Base-by-base conservation (phyloP, 2,797 vertebrate species). In the Carapus acus region DNA sequence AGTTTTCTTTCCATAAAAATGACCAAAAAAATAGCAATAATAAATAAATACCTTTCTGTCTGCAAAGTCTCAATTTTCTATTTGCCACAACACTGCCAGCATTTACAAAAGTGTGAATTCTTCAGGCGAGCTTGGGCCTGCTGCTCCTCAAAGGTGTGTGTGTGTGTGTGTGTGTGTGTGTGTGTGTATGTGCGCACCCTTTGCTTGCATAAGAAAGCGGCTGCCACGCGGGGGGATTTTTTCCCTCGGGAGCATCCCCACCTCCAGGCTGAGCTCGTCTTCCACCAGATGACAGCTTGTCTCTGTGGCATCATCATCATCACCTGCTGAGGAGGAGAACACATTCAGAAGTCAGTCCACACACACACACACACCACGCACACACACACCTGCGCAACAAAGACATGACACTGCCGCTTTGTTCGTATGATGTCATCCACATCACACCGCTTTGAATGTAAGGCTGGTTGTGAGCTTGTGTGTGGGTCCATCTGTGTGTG, bases 211-310 rank as follows among this genome's bases (percentile, higher is more conserved):
- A 71, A 70, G 23, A 29, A 39, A 33, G 19, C 16, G 19, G 54
- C 71, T 79, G 8, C 56, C 56, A 66, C 51, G 62, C 40, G 14
- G 39, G 43, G 58, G 49, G 17, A 64, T 52, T 55, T 74, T 69
- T 80, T 61, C 56, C 58, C 68, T 73, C 57, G 72, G 65, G 75
- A 76, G 81, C 43, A 70, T 62, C 78, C 45, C 79, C 80, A 74
- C 66, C 80, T 81, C 76, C 77, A 79, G 83, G 74, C 67, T 65
- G 33, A 31, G 59, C 73, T 74, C 68, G 12, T 54, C 67, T 68
- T 77, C 77, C 69, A 60, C 63, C 59, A 12, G 54, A 58, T 74
- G 76, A 79, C 72, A 67, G 73, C 33, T 76, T n/a, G 53, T 79
- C 74, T 71, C 67, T 46, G 49, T 60, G 68, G 76, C 69, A 63